Percentiles rank a stretch among this genome's conserved stretches.
Evolutionary conservation across 2,888 invertebrate species (phyloP).

Genomic region (Cosmia pyralina): DNA sequence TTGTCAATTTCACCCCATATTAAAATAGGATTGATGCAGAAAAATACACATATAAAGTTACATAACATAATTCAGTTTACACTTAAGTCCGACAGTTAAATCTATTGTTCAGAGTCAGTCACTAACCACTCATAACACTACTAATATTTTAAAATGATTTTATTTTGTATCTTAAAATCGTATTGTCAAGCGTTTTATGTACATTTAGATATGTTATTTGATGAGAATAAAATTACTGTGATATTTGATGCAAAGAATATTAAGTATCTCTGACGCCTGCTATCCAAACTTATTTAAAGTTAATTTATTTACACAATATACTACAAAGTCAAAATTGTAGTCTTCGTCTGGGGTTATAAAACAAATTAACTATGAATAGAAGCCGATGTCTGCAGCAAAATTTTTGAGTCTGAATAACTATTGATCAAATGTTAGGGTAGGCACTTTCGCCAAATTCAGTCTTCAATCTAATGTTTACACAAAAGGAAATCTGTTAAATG

Average conservation of each 20-base stretch:
- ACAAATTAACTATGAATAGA: constrained; percentile 61
- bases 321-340: constrained; percentile 66
- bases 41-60: constrained; percentile 49
- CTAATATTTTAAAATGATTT: constrained; percentile 73
- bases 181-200: constrained; percentile 90
- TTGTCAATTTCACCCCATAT: constrained; percentile 39
- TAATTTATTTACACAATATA: constrained; percentile 70
- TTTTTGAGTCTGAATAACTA: constrained; percentile 63
- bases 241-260: constrained; percentile 69
- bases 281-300: constrained; percentile 57
- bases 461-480: constrained; percentile 83
- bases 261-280: constrained; percentile 56
- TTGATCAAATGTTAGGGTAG: constrained; percentile 77
- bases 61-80: constrained; percentile 44
- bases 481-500: constrained; percentile 69
- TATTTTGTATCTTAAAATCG: constrained; percentile 82
- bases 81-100: constrained; percentile 47
- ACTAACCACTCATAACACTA: constrained; percentile 65
- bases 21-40: constrained; percentile 51
- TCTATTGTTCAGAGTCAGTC: constrained; percentile 63
- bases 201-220: constrained; percentile 89
- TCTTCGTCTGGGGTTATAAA: constrained; percentile 64
- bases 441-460: constrained; percentile 88
- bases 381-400: constrained; percentile 59
- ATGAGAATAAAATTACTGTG: constrained; percentile 77